Conservation (phyloP, 2,797 vertebrate species). For the Alectoris magna region DNA sequence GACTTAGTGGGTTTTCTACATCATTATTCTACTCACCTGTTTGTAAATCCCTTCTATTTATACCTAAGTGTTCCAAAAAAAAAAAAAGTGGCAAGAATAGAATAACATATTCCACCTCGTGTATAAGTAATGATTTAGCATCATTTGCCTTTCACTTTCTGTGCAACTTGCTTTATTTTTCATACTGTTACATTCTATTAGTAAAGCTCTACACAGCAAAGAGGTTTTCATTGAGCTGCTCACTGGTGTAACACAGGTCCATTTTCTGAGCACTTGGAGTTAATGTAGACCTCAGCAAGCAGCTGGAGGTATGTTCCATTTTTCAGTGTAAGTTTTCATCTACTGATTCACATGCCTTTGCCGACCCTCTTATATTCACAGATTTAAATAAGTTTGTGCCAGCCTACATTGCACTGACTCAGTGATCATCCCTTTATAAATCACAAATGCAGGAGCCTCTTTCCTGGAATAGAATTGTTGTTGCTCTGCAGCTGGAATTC, state of each 20-base stretch:
- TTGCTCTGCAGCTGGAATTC: neutral
- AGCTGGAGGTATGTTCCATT: neutral
- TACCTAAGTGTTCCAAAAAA: neutral
- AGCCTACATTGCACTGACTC: neutral
- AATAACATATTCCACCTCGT: neutral
- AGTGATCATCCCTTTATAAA: neutral
- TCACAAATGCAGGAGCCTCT: neutral
- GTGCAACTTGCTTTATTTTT: slow-evolving; percentile 10
- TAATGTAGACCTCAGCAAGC: slow-evolving; percentile 7
- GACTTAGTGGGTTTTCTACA: neutral
- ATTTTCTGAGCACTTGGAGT: slow-evolving; percentile 16
- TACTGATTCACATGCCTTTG: neutral
- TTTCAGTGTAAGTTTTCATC: neutral
- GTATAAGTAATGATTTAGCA: neutral
- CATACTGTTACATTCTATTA: neutral
- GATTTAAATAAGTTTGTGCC: neutral
- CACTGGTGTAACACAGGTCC: neutral
- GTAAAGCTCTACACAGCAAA: neutral
- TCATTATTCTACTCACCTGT: neutral
- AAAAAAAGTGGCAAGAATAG: neutral
- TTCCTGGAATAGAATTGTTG: accelerated
- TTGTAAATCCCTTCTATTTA: neutral
- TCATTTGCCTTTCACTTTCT: neutral
- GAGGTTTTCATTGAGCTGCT: neutral
- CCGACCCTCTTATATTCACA: neutral